Conservation (phyloP, 2,797 vertebrate genomes). For the Helicolenus hilgendorfi region DNA sequence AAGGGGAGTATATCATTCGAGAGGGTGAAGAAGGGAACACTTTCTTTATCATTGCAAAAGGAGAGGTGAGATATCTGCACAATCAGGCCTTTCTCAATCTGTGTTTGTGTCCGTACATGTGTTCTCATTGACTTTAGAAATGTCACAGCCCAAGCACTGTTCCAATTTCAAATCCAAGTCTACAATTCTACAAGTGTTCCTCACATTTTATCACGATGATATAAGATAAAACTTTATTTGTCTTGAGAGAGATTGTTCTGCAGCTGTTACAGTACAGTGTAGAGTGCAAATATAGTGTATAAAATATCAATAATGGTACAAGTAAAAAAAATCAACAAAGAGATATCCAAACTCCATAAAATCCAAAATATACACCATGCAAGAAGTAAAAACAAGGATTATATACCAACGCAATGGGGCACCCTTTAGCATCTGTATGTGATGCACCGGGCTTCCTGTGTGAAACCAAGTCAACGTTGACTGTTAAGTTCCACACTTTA, state of each 20-base stretch:
- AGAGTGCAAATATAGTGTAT: neutral
- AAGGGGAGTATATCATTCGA: conserved; percentile 91
- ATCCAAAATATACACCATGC: neutral
- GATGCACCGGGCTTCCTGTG: too few relatives aligned
- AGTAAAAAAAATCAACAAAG: neutral
- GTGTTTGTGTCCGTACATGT: neutral
- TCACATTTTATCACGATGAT: neutral
- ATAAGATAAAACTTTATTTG: too few relatives aligned
- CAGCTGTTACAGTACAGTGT: neutral
- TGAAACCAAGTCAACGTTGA: too few relatives aligned
- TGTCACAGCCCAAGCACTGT: neutral
- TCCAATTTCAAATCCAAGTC: neutral
- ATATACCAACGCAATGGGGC: too few relatives aligned
- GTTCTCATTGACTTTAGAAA: neutral
- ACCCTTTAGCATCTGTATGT: too few relatives aligned
- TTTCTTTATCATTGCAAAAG: conserved; percentile 91
- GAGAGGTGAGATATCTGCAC: conserved; percentile 80
- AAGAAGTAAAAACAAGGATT: too few relatives aligned
- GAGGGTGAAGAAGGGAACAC: conserved; percentile 92
- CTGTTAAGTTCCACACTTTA: too few relatives aligned
- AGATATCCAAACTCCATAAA: neutral
- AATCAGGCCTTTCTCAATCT: neutral
- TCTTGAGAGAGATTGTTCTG: neutral
- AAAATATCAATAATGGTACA: neutral
- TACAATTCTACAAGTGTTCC: neutral